Evolutionary conservation across 2,113 vertebrate species (phyloP), one percentile per base, ranked within the genome.

Genomic region (Malurus elegans): DNA sequence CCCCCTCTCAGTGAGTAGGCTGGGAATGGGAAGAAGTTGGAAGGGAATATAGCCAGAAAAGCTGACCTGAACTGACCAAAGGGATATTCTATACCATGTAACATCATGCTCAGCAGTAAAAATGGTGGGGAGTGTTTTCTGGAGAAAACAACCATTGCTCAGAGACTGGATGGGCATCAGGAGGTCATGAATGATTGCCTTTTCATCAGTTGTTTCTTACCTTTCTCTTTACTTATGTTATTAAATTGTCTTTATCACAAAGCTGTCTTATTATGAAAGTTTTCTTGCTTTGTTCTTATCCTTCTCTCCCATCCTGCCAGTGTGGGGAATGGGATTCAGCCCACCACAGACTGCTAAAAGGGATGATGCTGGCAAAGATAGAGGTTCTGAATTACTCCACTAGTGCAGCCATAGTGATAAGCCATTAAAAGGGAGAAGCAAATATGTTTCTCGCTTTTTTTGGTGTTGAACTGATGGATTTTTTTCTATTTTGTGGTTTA

Each of bases 381-480:
- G 15, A 76, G 26, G 24, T 58, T 44, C 13, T 50, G 50, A 50
- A 50, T 73, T 32, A 26, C 14, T 40, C n/a, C 16, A 29, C 40
- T 65, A 40, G 11, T 76, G 21, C 23, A 79, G 4, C 7, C 18
- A 10, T 14, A 72, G 6, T 8, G 4, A 28, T 32, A 72, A 83
- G 15, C 8, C 13, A 20, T 56, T 57, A 18, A 73, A 13, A 6
- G 24, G 4, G 18, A 48, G 65, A 73, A 64, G 12, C 25, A 71
- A 60, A 17, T 64, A 31, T 19, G 31, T 54, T 69, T 47, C 65
- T 69, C 61, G 18, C 38, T 14, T 29, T 8, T 74, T 53, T n/a
- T 69, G 13, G 2, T 58, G 20, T 34, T 72, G 13, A 36, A 25
- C 9, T n/a, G 21, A 26, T 53, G 5, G 3, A 0, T 1, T 23